These are phyloP conservation scores for Oceanodroma leucorhoa DNA, from an alignment of 2,797 vertebrate species.

Conservation along the genomic window DNA sequence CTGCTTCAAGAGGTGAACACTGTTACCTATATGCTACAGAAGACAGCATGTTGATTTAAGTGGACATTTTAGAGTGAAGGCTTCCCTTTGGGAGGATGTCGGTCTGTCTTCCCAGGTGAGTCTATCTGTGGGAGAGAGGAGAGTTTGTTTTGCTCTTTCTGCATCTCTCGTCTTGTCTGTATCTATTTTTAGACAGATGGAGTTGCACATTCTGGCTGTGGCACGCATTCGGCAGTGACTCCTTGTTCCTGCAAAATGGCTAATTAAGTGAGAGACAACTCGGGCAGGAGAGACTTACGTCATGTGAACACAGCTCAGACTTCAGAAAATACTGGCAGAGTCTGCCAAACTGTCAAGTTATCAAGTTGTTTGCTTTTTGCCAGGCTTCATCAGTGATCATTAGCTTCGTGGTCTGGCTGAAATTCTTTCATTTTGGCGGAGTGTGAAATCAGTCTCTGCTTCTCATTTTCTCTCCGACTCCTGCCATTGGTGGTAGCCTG, in stretches of 20 bases:
- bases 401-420: neutral
- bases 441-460: neutral
- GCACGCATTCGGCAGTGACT: neutral
- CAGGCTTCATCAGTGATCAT: neutral
- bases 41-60: neutral
- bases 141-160: neutral
- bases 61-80: neutral
- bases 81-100: neutral
- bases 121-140: neutral
- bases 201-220: neutral
- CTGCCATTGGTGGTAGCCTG: neutral
- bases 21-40: neutral
- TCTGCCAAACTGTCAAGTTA: neutral
- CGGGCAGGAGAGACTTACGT: neutral
- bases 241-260: neutral
- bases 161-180: neutral
- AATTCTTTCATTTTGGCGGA: neutral
- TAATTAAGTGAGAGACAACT: constrained; percentile 1
- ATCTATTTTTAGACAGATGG: neutral
- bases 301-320: neutral
- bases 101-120: neutral
- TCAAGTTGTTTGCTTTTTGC: neutral
- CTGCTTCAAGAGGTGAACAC: neutral
- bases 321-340: neutral
- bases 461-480: neutral